Percentiles rank a stretch among this genome's conserved stretches.
Evolutionary conservation across 2,888 invertebrate species (phyloP).

Genomic region (Troilus luridus): DNA sequence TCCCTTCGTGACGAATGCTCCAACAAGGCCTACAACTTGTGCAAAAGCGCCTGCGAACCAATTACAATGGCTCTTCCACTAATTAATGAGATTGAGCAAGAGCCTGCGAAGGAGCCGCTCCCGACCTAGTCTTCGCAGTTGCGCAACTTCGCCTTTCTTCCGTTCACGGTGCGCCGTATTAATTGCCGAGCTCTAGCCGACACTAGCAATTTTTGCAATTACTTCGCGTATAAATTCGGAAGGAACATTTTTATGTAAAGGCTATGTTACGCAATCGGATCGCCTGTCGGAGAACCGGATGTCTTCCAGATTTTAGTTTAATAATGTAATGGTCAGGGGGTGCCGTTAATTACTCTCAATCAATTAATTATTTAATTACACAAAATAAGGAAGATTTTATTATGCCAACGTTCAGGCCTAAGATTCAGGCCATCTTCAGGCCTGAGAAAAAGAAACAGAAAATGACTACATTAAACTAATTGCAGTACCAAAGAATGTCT

Average conservation of each 20-base stretch:
- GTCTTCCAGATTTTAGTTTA: neutral
- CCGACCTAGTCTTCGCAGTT: slow-evolving; percentile 5
- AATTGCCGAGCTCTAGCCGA: neutral
- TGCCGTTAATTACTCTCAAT: no score
- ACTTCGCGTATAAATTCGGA: neutral
- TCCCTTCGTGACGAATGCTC: neutral
- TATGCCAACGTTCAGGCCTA: no score
- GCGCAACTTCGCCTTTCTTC: slow-evolving; percentile 12
- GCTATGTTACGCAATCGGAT: neutral
- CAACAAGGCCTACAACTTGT: neutral
- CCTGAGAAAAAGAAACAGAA: no score
- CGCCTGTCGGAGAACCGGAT: neutral
- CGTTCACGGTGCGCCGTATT: slow-evolving; percentile 22
- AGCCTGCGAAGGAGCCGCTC: neutral
- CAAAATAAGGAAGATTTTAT: no score
- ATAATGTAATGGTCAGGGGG: no score
- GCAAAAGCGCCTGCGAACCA: neutral
- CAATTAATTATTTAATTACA: no score
- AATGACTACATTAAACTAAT: no score
- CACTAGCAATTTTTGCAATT: neutral
- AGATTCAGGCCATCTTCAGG: no score
- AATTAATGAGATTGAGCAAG: slow-evolving; percentile 24
- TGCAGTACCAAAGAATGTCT: no score
- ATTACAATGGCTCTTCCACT: slow-evolving; percentile 17
- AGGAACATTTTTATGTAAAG: slow-evolving; percentile 34